Evolutionary conservation across 2,113 vertebrate species (phyloP).

Genomic region (Nothobranchius kuhntae): DNA sequence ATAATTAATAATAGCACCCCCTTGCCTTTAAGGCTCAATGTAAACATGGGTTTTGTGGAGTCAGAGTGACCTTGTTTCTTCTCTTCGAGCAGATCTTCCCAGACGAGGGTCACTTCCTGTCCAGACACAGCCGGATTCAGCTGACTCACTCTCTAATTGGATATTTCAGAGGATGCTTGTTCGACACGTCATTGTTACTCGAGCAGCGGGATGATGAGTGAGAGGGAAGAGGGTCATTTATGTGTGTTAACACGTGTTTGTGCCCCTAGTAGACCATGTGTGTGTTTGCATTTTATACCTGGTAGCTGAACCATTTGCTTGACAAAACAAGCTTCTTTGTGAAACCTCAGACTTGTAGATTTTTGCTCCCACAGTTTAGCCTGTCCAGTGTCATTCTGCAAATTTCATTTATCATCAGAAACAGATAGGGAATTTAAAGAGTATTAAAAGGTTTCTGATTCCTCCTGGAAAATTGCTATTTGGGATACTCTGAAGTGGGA

Average conservation of each 20-base stretch:
- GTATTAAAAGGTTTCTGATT: not conserved
- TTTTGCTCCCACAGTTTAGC: constrained; percentile 1
- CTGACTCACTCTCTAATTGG: constrained; percentile 89
- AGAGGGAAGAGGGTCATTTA: constrained; percentile 4
- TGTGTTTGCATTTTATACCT: constrained; percentile 48
- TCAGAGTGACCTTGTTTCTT: not conserved
- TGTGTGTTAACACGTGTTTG: constrained; percentile 19
- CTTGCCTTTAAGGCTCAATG: not conserved
- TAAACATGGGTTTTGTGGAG: not conserved
- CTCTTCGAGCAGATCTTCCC: constrained; percentile 87
- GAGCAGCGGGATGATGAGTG: constrained; percentile 84
- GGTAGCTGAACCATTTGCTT: constrained; percentile 46
- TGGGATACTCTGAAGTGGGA: too few species aligned
- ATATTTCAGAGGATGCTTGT: constrained; percentile 92
- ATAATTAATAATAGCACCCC: not conserved
- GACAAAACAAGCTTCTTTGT: constrained; percentile 37
- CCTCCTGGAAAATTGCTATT: too few species aligned
- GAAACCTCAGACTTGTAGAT: constrained; percentile 13
- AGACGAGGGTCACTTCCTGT: constrained; percentile 93
- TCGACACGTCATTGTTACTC: constrained; percentile 79
- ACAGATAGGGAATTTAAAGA: not conserved
- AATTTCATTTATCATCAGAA: not conserved
- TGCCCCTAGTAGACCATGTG: constrained; percentile 11
- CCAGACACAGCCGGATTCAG: constrained; percentile 88
- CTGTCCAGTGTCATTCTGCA: not conserved